Percentiles rank a stretch among this genome's conserved stretches.
Conservation (phyloP, 2,888 invertebrate genomes). For the Vesta saturnalis region DNA sequence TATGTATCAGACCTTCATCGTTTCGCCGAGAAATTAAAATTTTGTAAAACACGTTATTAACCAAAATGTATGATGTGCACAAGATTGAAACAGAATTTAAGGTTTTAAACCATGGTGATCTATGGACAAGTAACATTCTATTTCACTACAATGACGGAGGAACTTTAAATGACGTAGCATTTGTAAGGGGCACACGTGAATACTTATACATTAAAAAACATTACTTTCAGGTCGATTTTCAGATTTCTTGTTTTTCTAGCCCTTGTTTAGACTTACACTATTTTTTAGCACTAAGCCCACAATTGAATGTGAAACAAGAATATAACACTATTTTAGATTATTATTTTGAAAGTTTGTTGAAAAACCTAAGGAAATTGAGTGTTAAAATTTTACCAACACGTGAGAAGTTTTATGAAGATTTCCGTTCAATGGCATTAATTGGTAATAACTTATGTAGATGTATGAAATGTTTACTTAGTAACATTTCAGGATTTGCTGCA, state of each 20-base stretch:
- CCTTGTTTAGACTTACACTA: not conserved
- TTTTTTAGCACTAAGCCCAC: not conserved
- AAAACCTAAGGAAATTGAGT: not conserved
- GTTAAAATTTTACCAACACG: not conserved
- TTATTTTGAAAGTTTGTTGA: not conserved
- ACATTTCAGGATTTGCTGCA: not conserved
- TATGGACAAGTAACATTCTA: not conserved
- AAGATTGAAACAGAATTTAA: too few species aligned
- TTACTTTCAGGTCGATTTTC: not conserved
- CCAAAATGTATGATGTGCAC: too few species aligned
- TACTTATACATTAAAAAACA: too few species aligned
- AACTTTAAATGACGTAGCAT: not conserved
- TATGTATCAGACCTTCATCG: too few species aligned
- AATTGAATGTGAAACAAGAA: not conserved
- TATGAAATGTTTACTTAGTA: not conserved
- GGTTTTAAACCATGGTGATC: not conserved
- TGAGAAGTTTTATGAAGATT: not conserved
- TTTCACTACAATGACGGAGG: not conserved
- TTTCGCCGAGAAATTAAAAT: too few species aligned
- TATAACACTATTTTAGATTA: not conserved
- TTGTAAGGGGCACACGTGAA: too few species aligned
- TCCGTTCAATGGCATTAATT: not conserved
- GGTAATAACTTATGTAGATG: not conserved
- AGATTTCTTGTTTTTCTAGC: not conserved
- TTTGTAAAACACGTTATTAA: too few species aligned